Conservation (phyloP, 92 coral and sea anemone genomes). For the Blastomussa wellsi region DNA sequence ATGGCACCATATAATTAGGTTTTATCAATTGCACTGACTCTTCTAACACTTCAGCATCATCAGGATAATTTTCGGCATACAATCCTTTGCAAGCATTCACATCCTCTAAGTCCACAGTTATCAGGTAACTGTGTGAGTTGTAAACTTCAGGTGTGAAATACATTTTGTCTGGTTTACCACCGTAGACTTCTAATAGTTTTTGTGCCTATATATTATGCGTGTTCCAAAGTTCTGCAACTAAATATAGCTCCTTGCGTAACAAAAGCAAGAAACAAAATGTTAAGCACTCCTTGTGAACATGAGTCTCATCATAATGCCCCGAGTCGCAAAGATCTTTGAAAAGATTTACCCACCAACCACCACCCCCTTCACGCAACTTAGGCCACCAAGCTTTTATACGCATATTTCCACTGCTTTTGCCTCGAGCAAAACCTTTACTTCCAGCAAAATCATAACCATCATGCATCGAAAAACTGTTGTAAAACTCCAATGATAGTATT, state of each 20-base stretch:
- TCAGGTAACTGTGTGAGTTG: constrained; percentile 42
- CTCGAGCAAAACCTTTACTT: constrained; percentile 47
- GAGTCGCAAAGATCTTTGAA: constrained; percentile 58
- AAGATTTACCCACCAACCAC: constrained; percentile 61
- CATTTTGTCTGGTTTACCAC: too few relatives aligned
- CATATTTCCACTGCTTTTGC: constrained; percentile 55
- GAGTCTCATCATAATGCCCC: constrained; percentile 26
- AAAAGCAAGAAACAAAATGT: constrained; percentile 54
- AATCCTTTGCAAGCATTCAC: constrained; percentile 45
- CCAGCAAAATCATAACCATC: constrained; percentile 43
- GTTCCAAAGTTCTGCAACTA: constrained; percentile 59
- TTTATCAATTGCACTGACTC: too few relatives aligned
- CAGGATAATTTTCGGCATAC: constrained; percentile 54
- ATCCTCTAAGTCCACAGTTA: constrained; percentile 48
- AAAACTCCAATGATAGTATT: constrained; percentile 41
- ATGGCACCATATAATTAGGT: too few relatives aligned
- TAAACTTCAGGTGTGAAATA: constrained; percentile 49
- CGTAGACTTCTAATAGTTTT: too few relatives aligned
- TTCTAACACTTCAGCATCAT: too few relatives aligned
- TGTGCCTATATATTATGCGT: too few relatives aligned
- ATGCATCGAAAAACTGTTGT: constrained; percentile 57
- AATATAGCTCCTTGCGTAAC: constrained; percentile 38
- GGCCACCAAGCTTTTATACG: constrained; percentile 61
- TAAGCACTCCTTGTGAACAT: constrained; percentile 30
- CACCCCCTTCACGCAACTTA: constrained; percentile 42